Evolutionary conservation across 1,140 invertebrate genomes (phyloP), one percentile per base, ranked within the genome.

Genomic region (Teleopsis dalmanni): DNA sequence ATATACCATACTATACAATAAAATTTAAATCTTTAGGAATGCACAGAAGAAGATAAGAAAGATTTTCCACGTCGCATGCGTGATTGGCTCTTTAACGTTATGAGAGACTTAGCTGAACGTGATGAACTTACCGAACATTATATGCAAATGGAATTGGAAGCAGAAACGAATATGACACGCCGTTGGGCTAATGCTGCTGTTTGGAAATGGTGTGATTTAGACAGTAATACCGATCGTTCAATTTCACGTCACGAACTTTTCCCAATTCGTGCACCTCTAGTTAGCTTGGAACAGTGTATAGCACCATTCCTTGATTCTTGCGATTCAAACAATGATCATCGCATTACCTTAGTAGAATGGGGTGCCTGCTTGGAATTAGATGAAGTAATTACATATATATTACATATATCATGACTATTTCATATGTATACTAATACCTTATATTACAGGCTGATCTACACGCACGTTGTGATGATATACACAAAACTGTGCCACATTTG

Each of bases 181-280:
- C 79, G 87, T 57, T 94, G 91, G 88, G 79, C 84, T 5, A 91
- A 91, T 66, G 91, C 92, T 11, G 91, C 92, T 27, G 83, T 96
- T 46, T 96, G 93, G 93, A 96, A 96, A 68, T 96, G 91, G 87
- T 95, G 92, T 65, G 92, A 96, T 67, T 76, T 96, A 36, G 92
- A 95, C 70, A 85, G 83, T 14, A 80, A 91, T 70, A 87, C 89
- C 58, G 89, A 94, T 72, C 67, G 67, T 36, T 77, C 83, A 50
- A 88, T 95, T 4, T 94, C 91, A 4, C 81, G 89, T 29, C 92
- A 95, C 74, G 93, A 96, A 72, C 74, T 96, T 45, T 95, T 96
- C 76, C 93, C 93, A 13, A 92, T 96, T 59, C 80, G 88, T 35
- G 93, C 92, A 26, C 91, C 91, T 0, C 74, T 96, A 26, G 84